Conservation (phyloP, 2,113 vertebrate genomes). For the Rhinogobius similis region DNA sequence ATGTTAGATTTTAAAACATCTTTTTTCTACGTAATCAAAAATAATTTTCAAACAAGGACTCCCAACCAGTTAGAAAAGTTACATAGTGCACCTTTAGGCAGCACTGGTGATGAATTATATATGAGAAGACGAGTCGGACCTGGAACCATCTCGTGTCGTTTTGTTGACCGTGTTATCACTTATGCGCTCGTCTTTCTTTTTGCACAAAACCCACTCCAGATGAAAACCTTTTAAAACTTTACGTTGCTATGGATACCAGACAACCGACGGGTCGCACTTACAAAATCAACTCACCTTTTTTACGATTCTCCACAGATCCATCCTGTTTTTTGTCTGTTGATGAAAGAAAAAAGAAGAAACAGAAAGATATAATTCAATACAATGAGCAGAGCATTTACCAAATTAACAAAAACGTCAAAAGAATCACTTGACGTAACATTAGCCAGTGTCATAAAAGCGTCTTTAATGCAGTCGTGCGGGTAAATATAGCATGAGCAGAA, state of each 20-base stretch:
- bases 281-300: slow-evolving; percentile 87
- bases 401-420: not conserved
- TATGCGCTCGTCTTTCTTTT: not conserved
- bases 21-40: too few relatives aligned
- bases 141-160: too few relatives aligned
- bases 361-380: not conserved
- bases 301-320: slow-evolving; percentile 91
- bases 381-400: not conserved
- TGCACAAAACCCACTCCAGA: too few relatives aligned
- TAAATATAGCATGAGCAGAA: not conserved
- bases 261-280: not conserved
- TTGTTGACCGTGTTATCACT: too few relatives aligned
- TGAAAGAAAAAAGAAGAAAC: slow-evolving; percentile 33
- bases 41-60: too few relatives aligned
- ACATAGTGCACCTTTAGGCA: too few relatives aligned
- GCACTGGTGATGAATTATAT: too few relatives aligned
- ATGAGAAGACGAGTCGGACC: too few relatives aligned
- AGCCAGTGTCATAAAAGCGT: not conserved
- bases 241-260: not conserved
- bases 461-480: not conserved
- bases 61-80: too few relatives aligned
- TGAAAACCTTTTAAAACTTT: too few relatives aligned
- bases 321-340: slow-evolving; percentile 96
- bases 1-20: too few relatives aligned
- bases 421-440: not conserved